Conservation (phyloP, 2,797 vertebrate species). For the Varecia variegata region DNA sequence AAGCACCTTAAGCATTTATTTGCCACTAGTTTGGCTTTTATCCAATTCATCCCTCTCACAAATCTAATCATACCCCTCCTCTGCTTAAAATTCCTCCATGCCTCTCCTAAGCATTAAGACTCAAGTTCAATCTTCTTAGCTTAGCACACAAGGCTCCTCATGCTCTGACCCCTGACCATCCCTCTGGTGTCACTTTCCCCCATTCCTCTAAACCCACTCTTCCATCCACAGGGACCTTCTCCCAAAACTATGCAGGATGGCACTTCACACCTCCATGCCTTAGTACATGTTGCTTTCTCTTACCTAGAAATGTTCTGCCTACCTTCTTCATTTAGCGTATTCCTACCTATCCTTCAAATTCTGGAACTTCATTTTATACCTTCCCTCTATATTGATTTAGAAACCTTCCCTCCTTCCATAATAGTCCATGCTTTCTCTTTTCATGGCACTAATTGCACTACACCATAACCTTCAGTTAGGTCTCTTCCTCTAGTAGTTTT, state of each 20-base stretch:
- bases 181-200: not conserved
- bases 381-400: not conserved
- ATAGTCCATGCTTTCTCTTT: not conserved
- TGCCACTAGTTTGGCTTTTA: not conserved
- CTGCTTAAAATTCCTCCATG: not conserved
- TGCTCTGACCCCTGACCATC: not conserved
- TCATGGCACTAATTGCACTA: not conserved
- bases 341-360: not conserved
- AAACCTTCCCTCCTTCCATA: not conserved
- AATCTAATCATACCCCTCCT: not conserved
- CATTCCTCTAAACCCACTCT: not conserved
- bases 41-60: not conserved
- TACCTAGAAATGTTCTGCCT: not conserved
- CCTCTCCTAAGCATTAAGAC: not conserved
- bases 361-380: not conserved
- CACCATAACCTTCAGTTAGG: not conserved
- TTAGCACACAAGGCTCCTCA: not conserved
- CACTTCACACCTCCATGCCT: not conserved
- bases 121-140: not conserved
- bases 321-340: not conserved
- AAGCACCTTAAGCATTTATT: not conserved
- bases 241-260: not conserved
- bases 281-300: not conserved
- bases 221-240: not conserved
- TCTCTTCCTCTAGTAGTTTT: not conserved